Base-by-base conservation (phyloP, 37 sponge, comb jelly and placozoan genomes). In the Halichondria panicea region DNA sequence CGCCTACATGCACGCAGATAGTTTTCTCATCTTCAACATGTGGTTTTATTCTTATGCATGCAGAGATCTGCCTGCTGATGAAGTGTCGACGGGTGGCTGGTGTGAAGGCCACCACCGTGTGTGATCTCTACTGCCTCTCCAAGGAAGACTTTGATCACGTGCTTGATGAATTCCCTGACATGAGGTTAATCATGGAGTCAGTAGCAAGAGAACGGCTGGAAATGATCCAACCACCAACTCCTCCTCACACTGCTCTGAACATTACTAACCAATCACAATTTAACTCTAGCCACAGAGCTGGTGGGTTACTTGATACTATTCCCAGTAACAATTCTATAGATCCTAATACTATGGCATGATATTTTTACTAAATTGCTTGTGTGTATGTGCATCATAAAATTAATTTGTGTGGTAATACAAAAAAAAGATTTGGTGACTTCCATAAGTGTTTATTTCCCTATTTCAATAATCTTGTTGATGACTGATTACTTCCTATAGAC, bases 91-190 rank as follows among this genome's bases (percentile, higher is more conserved):
- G 81, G 41, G 72, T 77, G 32, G 92, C 87, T 6, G 81, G 64
- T 48, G 76, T 79, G 27, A 73, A 48, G 41, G 81, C 87, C 36
- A 71, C 74, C 4, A 80, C 81, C 38, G 71, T 70, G 32, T 87
- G 81, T 36, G 75, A 65, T 40, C 75, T 91, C 50, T 91, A 68
- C 84, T 82, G 78, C 33, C 80, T 91, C 9, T 66, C 76, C 33
- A 65, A 67, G 22, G 84, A 87, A n/a, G 74, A 91, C 53, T 87
- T 91, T 66, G 60, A 87, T 4, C 6, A 39, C 44, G 75, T 87
- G 13, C 70, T 87, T 18, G 61, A 80, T 8, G 48, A 67, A 27
- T 87, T 81, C 57, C 87, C 87, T 19, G 36, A 79, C 43, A 63
- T 86, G 63, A 55, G 72, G 25, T 25, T n/a, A 21, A 32, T 63